phyloP scores from a whole-genome alignment of 2,113 vertebrate genomes.

The Tympanuchus pallidicinctus region DNA sequence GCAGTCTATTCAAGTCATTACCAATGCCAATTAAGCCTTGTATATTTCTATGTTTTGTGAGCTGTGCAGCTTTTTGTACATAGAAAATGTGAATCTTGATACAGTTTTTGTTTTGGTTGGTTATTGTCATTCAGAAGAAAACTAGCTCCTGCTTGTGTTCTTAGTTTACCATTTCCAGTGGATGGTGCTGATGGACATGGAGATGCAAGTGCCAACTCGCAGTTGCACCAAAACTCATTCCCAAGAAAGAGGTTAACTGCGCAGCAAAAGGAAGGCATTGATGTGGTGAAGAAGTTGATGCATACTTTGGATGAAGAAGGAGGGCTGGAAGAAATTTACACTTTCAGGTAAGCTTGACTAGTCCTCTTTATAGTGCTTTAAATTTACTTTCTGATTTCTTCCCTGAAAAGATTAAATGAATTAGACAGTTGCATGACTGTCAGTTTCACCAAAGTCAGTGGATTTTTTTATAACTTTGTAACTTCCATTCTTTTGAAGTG shows the following conservation, averaged over 20 bases:
- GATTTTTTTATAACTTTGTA: neutral
- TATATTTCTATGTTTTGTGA: neutral
- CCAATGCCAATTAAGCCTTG: neutral
- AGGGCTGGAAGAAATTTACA: slow-evolving; percentile 89
- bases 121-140: neutral
- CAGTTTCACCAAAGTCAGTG: neutral
- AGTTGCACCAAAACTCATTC: neutral
- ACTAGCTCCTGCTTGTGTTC: neutral
- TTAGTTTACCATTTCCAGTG: slow-evolving; percentile 89
- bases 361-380: neutral
- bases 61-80: neutral
- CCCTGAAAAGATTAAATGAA: neutral
- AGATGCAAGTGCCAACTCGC: slow-evolving; percentile 38
- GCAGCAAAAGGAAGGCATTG: slow-evolving; percentile 84
- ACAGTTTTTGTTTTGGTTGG: neutral
- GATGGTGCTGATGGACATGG: slow-evolving; percentile 56
- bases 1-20: neutral
- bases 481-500: neutral
- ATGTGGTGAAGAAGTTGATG: slow-evolving; percentile 87
- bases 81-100: neutral
- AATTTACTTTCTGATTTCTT: neutral
- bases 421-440: neutral
- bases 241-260: slow-evolving; percentile 82
- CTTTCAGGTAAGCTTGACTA: slow-evolving; percentile 84
- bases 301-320: slow-evolving; percentile 85